Evolutionary conservation across 2,113 vertebrate species (phyloP).

Genomic region (Pseudonaja textilis): DNA sequence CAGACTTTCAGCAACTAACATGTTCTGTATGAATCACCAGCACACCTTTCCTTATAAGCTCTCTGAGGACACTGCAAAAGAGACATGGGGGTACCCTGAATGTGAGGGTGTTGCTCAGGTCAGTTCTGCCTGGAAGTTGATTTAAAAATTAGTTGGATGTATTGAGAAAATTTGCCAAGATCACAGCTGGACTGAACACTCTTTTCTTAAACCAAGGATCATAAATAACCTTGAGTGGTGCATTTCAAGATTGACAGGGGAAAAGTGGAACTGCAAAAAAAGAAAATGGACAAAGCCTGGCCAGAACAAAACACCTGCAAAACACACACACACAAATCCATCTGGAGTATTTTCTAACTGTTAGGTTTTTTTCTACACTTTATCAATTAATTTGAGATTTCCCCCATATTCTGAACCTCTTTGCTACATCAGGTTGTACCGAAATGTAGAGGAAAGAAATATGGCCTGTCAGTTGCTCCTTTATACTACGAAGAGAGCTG

Average conservation of each 20-base stretch:
- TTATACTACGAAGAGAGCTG: neutral
- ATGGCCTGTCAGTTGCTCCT: neutral
- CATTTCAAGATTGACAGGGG: neutral
- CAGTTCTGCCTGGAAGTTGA: neutral
- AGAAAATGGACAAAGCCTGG: neutral
- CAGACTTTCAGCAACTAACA: neutral
- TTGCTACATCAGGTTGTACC: neutral
- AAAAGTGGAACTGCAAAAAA: neutral
- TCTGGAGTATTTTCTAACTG: neutral
- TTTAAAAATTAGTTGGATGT: neutral
- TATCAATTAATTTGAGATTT: neutral
- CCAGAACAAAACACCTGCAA: neutral
- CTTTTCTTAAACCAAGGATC: neutral
- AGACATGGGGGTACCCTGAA: neutral
- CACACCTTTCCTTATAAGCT: slow-evolving; percentile 31
- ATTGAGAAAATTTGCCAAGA: neutral
- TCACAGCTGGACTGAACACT: neutral
- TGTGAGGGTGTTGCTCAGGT: neutral
- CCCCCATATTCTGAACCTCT: neutral
- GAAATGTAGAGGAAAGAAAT: neutral
- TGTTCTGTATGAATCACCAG: slow-evolving; percentile 21
- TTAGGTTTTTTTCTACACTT: neutral
- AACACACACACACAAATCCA: neutral
- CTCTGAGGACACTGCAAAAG: slow-evolving; percentile 26
- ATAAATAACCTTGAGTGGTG: neutral